Conservation (phyloP, 1,140 invertebrate species). For the Drosophila aff. region DNA sequence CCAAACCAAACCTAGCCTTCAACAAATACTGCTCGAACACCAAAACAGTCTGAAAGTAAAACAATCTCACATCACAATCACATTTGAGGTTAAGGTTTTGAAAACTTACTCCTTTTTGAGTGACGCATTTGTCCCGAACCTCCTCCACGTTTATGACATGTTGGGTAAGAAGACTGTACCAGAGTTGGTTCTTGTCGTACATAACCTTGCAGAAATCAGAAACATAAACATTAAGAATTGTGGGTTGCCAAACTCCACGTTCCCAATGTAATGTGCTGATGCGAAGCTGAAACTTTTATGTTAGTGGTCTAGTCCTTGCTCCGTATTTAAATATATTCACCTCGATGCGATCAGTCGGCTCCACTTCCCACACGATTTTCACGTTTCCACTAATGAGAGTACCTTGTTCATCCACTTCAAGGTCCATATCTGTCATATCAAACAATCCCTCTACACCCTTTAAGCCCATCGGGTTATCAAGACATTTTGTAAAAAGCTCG, state of each 20-base stretch:
- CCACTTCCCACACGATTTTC: slow-evolving; percentile 4
- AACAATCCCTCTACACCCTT: background rate
- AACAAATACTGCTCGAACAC: background rate
- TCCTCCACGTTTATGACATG: background rate
- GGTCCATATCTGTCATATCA: background rate
- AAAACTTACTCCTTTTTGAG: slow-evolving; percentile 3
- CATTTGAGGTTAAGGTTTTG: background rate
- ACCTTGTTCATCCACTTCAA: background rate
- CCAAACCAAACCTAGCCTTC: background rate
- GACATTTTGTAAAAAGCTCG: background rate
- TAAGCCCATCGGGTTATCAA: background rate
- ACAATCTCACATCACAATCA: background rate
- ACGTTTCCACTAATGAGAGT: background rate
- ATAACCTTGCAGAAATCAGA: slow-evolving; percentile 1
- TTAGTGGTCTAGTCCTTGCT: background rate
- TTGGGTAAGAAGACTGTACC: background rate
- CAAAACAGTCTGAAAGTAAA: background rate
- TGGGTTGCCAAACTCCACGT: slow-evolving; percentile 17
- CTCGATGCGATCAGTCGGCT: slow-evolving; percentile 11
- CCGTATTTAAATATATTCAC: background rate
- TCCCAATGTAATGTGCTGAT: background rate
- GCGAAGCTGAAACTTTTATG: background rate
- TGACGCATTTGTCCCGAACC: background rate
- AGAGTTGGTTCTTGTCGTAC: slow-evolving; percentile 5
- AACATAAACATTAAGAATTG: background rate